These are phyloP conservation scores for Ptychadena robeensis DNA, from an alignment of 2,797 vertebrate species.

Conservation along the genomic window DNA sequence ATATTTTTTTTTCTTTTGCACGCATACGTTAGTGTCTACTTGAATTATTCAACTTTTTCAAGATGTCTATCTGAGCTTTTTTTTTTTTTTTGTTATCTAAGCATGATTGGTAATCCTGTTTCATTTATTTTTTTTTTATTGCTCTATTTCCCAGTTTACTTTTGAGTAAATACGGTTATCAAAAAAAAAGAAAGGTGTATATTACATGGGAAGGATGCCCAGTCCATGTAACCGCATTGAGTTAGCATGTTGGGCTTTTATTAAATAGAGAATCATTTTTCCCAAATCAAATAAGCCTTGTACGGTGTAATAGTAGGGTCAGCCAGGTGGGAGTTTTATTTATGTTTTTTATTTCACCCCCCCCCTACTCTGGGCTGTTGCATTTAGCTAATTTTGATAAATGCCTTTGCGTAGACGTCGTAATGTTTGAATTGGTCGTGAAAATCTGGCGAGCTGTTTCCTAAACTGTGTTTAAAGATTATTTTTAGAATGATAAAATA, in stretches of 20 bases:
- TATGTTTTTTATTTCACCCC: background rate
- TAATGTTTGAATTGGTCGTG: background rate
- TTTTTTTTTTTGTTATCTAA: constrained; percentile 16
- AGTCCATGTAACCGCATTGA: constrained; percentile 58
- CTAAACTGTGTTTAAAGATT: background rate
- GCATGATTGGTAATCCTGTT: constrained; percentile 38
- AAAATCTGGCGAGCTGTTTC: background rate
- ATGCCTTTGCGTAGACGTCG: background rate
- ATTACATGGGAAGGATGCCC: constrained; percentile 42
- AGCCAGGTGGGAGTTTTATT: background rate
- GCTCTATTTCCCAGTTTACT: constrained; percentile 27
- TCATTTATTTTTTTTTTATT: constrained; percentile 15
- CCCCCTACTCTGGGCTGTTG: constrained; percentile 53
- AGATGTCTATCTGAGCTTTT: background rate
- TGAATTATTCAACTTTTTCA: constrained; percentile 6
- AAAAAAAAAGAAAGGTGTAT: constrained; percentile 20
- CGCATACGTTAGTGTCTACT: constrained; percentile 1
- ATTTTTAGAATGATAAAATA: background rate
- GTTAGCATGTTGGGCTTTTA: constrained; percentile 44
- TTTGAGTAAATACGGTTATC: constrained; percentile 29
- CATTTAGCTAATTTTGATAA: background rate
- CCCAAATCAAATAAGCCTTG: constrained; percentile 37
- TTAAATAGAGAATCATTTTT: constrained; percentile 59
- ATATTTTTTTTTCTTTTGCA: constrained; percentile 2
- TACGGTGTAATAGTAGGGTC: constrained; percentile 45